phyloP scores from a whole-genome alignment of 2,888 invertebrate species.

The Temnothorax ravouxi region DNA sequence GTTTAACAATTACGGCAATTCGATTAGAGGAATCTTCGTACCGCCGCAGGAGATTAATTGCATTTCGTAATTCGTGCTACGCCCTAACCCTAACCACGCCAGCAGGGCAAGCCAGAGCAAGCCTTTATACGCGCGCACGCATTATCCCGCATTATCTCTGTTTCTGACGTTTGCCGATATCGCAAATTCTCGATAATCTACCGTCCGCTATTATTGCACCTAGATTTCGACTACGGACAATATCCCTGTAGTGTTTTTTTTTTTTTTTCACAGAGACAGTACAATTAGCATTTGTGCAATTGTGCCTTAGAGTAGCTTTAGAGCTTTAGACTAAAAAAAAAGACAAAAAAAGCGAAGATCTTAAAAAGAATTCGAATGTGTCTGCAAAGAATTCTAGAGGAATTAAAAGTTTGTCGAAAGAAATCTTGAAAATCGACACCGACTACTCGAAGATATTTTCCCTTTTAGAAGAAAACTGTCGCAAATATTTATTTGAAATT shows the following conservation, averaged over 20 bases:
- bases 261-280: slow-evolving; percentile 9
- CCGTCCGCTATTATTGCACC: slow-evolving; percentile 24
- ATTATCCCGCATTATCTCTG: slow-evolving; percentile 52
- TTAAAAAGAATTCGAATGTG: neutral
- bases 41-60: neutral
- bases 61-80: slow-evolving; percentile 28
- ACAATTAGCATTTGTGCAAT: slow-evolving; percentile 4
- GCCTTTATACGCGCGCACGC: slow-evolving; percentile 31
- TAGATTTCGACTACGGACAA: slow-evolving; percentile 9
- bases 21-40: neutral
- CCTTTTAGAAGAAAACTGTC: neutral
- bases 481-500: neutral
- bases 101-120: slow-evolving; percentile 1
- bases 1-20: neutral
- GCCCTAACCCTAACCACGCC: neutral
- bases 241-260: neutral
- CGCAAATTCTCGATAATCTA: slow-evolving; percentile 43
- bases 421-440: neutral
- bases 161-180: slow-evolving; percentile 38
- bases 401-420: neutral
- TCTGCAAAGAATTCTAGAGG: neutral
- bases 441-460: neutral
- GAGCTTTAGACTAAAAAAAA: neutral
- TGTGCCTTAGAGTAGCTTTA: neutral
- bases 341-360: neutral